Evolutionary conservation across 2,797 vertebrate species (phyloP), one percentile per base, ranked within the genome.

Genomic region (Leptatherina wallacei): DNA sequence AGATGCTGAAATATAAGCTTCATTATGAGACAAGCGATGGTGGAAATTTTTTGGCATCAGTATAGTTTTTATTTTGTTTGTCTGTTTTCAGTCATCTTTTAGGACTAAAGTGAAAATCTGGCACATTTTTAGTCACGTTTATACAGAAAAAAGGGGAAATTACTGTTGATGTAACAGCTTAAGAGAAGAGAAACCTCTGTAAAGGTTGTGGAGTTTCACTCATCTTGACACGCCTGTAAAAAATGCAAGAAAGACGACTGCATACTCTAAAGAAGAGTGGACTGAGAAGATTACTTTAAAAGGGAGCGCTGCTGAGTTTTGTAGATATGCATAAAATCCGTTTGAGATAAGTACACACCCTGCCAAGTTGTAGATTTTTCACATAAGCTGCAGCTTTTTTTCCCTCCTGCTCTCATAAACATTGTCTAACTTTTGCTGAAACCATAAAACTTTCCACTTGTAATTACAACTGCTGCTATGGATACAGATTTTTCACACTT

Each of bases 251-350:
- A 5, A 55, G 12, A 29, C 6, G 27, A 55, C 27, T 55, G 52
- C 6, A 18, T 29, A 14, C 27, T 55, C 27, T 30, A 55, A 30
- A 30, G 6, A 30, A 30, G 6, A 55, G 24, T 29, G 52, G 52
- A 55, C 24, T 55, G 52, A 27, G 30, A 30, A 29, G 52, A 55
- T 55, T 55, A 30, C 52, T 55, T 55, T 55, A 55, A 55, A 55
- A 55, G 51, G 51, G 52, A 29, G 52, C 52, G 8, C 27, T 30
- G 52, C 12, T 54, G 27, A 55, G 52, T 55, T 30, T 55, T 55
- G 52, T 14, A 29, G 52, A 55, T 55, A 55, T 55, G 52, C 52
- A 55, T 30, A 29, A 55, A 55, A 55, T 55, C 52, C 6, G 52
- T 27, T 29, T 30, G 52, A 55, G 52, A 55, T 55, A 29, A 55